These are phyloP conservation scores for Pogoniulus pusillus DNA, from an alignment of 2,797 vertebrate genomes.

Conservation along the genomic window DNA sequence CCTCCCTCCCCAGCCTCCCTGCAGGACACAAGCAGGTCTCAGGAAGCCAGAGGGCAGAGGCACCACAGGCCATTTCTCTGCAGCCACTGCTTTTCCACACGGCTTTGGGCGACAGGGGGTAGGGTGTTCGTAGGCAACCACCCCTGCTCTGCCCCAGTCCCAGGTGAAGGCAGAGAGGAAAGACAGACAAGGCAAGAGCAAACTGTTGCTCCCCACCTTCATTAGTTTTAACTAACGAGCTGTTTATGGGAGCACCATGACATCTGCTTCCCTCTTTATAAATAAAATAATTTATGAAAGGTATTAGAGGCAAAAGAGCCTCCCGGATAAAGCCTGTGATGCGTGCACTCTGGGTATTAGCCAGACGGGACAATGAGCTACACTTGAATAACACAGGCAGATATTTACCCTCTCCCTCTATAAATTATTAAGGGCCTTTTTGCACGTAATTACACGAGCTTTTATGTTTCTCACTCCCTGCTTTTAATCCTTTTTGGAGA, in stretches of 20 bases:
- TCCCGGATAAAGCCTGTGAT: constrained; percentile 49
- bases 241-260: constrained; percentile 71
- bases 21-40: not conserved
- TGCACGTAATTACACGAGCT: constrained; percentile 71
- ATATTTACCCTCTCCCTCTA: constrained; percentile 74
- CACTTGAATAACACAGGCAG: constrained; percentile 63
- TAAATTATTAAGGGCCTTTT: constrained; percentile 73
- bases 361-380: constrained; percentile 70
- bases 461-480: constrained; percentile 70
- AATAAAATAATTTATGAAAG: constrained; percentile 76
- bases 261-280: constrained; percentile 77
- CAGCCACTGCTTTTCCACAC: not conserved
- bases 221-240: constrained; percentile 72
- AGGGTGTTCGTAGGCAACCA: not conserved
- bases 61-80: not conserved
- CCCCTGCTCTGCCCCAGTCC: not conserved
- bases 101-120: not conserved
- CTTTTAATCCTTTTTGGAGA: constrained; percentile 73
- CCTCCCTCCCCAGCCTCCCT: not conserved
- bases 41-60: not conserved
- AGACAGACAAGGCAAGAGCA: not conserved
- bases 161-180: not conserved
- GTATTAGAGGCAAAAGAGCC: constrained; percentile 68
- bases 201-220: constrained; percentile 41
- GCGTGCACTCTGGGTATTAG: constrained; percentile 66